These are phyloP conservation scores for Melanostoma scalare DNA, from an alignment of 2,888 invertebrate species.

Conservation along the genomic window DNA sequence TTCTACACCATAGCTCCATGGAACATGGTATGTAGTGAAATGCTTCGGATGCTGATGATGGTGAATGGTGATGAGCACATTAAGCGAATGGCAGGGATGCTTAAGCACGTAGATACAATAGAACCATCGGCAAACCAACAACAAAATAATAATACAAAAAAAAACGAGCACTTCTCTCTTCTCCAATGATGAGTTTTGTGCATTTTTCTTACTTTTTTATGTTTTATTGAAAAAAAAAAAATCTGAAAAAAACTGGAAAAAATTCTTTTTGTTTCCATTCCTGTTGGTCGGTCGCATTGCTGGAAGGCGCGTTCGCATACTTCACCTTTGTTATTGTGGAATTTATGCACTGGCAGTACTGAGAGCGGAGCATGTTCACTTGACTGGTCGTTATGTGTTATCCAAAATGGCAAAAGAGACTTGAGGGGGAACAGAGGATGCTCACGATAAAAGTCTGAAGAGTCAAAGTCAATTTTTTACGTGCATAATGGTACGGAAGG, in stretches of 20 bases:
- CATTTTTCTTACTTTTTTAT: constrained; percentile 12
- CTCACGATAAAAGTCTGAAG: constrained; percentile 55
- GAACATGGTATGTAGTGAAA: constrained; percentile 27
- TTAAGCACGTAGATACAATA: constrained; percentile 72
- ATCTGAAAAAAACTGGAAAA: no score
- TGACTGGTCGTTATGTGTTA: constrained; percentile 55
- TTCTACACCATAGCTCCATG: constrained; percentile 1
- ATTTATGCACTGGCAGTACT: constrained; percentile 62
- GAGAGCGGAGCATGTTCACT: constrained; percentile 53
- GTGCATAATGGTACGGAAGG: constrained; percentile 65
- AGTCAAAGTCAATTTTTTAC: constrained; percentile 68
- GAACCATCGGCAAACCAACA: constrained; percentile 42
- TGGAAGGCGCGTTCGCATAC: constrained; percentile 66
- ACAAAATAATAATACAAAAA: constrained; percentile 24
- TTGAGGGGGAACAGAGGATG: constrained; percentile 15
- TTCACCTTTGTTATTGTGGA: constrained; percentile 62
- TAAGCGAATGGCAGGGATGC: constrained; percentile 64
- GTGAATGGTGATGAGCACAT: constrained; percentile 71
- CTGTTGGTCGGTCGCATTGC: constrained; percentile 58
- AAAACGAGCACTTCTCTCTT: constrained; percentile 50
- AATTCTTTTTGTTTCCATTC: constrained; percentile 45
- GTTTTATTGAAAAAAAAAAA: constrained; percentile 41
- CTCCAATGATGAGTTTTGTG: constrained; percentile 62
- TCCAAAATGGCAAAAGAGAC: neutral
- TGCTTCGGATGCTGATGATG: constrained; percentile 42